Percentiles rank a stretch among this genome's conserved stretches.
Evolutionary conservation across 2,888 invertebrate genomes (phyloP).

Genomic region (Pediacus dermestoides): DNA sequence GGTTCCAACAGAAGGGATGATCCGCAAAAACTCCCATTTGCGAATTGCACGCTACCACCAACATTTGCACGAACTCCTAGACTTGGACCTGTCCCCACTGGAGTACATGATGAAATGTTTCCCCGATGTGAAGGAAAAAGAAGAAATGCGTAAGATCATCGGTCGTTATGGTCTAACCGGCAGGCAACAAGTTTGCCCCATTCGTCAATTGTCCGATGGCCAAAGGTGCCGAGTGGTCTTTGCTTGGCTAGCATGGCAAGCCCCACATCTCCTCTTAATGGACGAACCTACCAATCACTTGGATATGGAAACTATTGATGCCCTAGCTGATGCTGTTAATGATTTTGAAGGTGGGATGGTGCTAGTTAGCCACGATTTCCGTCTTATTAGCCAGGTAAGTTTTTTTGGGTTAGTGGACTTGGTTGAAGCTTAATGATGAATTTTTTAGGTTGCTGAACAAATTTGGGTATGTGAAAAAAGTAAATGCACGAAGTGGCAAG

Average conservation of each 20-base stretch:
- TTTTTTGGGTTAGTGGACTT: background rate
- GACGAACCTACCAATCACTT: constrained; percentile 92
- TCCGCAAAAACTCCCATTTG: constrained; percentile 96
- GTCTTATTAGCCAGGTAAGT: constrained; percentile 93
- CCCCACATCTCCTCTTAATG: constrained; percentile 83
- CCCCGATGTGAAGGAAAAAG: constrained; percentile 94
- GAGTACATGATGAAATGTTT: constrained; percentile 98
- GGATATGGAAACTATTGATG: constrained; percentile 98
- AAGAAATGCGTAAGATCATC: constrained; percentile 99
- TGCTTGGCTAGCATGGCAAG: constrained; percentile 97
- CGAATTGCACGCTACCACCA: constrained; percentile 98
- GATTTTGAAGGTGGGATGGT: constrained; percentile 99
- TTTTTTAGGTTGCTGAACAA: constrained; percentile 88
- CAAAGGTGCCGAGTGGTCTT: constrained; percentile 98
- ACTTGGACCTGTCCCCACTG: constrained; percentile 89
- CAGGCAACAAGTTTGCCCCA: constrained; percentile 92
- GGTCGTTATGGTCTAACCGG: constrained; percentile 97
- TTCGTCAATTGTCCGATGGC: constrained; percentile 93
- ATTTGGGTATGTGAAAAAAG: constrained; percentile 99
- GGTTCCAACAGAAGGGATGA: constrained; percentile 93
- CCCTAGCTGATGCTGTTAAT: constrained; percentile 94
- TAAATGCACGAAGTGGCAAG: constrained; percentile 94
- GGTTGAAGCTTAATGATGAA: background rate
- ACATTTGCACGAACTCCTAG: constrained; percentile 94
- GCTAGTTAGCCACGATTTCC: constrained; percentile 98